phyloP scores from a whole-genome alignment of 92 coral and sea anemone species.

The Plumapathes pennacea region DNA sequence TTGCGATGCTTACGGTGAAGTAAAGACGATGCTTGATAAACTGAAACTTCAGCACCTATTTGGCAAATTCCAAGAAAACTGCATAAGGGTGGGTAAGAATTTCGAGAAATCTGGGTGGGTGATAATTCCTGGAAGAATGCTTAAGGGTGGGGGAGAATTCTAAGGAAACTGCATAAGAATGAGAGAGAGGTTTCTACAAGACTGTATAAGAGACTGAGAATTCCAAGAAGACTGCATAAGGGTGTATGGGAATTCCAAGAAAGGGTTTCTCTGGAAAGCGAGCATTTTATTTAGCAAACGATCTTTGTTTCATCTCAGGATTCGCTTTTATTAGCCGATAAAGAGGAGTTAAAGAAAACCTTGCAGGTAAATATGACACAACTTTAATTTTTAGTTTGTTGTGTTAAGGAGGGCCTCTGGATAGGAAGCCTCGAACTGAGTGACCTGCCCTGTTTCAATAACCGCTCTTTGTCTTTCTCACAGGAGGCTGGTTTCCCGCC shows the following conservation, averaged over 20 bases:
- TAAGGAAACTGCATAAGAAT: not conserved
- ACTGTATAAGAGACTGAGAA: too few relatives aligned
- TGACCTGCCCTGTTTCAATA: not conserved
- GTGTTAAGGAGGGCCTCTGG: not conserved
- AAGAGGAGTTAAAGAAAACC: conserved; percentile 82
- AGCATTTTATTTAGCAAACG: too few relatives aligned
- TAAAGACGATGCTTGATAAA: conserved; percentile 66
- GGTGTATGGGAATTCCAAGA: conserved; percentile 63
- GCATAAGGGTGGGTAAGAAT: conserved; percentile 79
- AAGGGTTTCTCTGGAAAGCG: too few relatives aligned
- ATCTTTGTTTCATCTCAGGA: conserved; percentile 48
- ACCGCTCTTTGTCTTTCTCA: not conserved
- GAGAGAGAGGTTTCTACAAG: too few relatives aligned
- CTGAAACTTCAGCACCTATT: conserved; percentile 72
- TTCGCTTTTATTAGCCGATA: conserved; percentile 70
- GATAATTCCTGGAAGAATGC: too few relatives aligned
- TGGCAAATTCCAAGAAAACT: conserved; percentile 79
- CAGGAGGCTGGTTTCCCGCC: conserved; percentile 97
- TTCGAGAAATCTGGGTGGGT: too few relatives aligned
- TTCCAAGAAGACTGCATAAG: conserved; percentile 89
- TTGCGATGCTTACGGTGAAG: conserved; percentile 79
- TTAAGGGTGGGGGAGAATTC: not conserved
- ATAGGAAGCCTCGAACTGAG: too few relatives aligned
- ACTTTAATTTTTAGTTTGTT: too few relatives aligned
- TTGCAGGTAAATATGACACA: conserved; percentile 56